Evolutionary conservation across 2,113 vertebrate genomes (phyloP).

Genomic region (Benitochromis conjunctus): DNA sequence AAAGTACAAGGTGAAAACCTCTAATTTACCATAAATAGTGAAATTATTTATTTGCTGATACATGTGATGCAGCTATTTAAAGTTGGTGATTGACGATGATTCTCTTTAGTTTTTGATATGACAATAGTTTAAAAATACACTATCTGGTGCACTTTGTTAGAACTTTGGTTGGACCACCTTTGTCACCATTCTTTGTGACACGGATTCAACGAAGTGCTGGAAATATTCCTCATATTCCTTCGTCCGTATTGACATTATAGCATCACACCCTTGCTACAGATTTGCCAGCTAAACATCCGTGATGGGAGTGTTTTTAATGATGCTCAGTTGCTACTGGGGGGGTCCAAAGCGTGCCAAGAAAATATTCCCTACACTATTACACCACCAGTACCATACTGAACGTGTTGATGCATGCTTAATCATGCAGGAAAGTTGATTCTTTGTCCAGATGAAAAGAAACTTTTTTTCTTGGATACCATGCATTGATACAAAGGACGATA

Average conservation of each 20-base stretch:
- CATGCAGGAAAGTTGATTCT: neutral
- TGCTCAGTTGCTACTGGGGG: neutral
- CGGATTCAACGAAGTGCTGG: neutral
- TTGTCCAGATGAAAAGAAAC: neutral
- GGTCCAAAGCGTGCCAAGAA: neutral
- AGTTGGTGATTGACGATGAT: neutral
- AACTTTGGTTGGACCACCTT: neutral
- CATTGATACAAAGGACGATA: neutral
- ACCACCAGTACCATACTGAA: neutral
- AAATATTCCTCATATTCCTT: neutral
- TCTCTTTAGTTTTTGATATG: neutral
- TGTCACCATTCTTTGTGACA: neutral
- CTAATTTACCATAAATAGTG: neutral
- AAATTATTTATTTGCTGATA: neutral
- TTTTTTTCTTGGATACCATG: neutral
- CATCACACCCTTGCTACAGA: neutral
- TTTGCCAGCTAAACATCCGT: accelerated
- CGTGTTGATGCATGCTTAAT: neutral
- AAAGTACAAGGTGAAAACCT: neutral
- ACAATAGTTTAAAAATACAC: neutral
- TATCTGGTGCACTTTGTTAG: neutral
- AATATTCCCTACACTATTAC: neutral
- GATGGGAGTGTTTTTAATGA: neutral
- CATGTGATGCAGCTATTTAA: neutral
- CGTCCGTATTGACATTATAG: neutral